Evolutionary conservation across 1,140 invertebrate species (phyloP).

Genomic region (Neuroterus valhalla): DNA sequence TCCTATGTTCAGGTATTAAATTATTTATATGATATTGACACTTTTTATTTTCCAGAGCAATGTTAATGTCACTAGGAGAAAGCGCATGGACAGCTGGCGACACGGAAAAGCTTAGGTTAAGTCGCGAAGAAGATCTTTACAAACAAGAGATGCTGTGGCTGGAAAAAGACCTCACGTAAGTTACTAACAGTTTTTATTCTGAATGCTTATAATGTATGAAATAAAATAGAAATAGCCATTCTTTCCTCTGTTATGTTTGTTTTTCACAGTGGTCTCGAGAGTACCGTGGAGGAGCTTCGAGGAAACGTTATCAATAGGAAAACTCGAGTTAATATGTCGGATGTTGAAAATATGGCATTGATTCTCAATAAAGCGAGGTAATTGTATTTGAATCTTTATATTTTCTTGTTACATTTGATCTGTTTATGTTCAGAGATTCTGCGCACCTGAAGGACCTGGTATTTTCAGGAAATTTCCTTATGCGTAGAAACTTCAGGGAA

Average conservation of each 20-base stretch:
- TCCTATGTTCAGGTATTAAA: too few species aligned
- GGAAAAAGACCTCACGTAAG: constrained; percentile 91
- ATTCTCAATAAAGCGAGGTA: constrained; percentile 90
- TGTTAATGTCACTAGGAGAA: constrained; percentile 80
- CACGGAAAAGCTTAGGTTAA: constrained; percentile 81
- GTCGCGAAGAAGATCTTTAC: constrained; percentile 89
- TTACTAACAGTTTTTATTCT: constrained; percentile 9
- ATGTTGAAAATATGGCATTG: constrained; percentile 97
- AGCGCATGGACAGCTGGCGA: constrained; percentile 77
- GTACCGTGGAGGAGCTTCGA: constrained; percentile 94
- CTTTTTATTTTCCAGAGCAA: constrained; percentile 73
- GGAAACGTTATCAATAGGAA: constrained; percentile 96
- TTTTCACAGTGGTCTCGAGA: constrained; percentile 87
- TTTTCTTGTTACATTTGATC: background rate
- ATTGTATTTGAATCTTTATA: constrained; percentile 5
- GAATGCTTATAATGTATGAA: background rate
- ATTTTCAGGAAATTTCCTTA: too few species aligned
- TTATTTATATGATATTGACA: too few species aligned
- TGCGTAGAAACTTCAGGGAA: too few species aligned
- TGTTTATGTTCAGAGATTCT: too few species aligned
- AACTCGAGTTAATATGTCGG: constrained; percentile 95
- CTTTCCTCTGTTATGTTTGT: constrained; percentile 30
- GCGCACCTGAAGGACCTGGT: too few species aligned
- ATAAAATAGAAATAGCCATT: constrained; percentile 8
- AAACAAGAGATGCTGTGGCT: constrained; percentile 92